These are phyloP conservation scores for Thryonomys swinderianus DNA, from an alignment of 2,113 vertebrate genomes.

Conservation along the genomic window DNA sequence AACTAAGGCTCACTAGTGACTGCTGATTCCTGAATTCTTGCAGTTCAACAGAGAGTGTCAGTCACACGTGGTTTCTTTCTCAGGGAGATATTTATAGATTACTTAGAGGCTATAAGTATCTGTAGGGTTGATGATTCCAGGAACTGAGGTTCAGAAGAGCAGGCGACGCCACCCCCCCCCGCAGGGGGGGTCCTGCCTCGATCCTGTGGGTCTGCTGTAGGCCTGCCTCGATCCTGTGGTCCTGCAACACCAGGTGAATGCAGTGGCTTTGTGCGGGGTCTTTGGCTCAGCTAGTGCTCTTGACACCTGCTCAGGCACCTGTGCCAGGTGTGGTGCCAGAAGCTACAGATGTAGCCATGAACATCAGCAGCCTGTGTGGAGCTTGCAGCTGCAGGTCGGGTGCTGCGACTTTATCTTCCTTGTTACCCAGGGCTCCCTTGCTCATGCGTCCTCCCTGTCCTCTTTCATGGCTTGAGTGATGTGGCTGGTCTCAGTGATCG, in stretches of 20 bases:
- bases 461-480: neutral
- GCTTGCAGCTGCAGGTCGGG: neutral
- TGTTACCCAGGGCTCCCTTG: accelerated
- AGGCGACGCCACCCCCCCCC: too few species aligned
- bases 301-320: neutral
- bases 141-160: neutral
- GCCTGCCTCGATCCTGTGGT: too few species aligned
- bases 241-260: accelerated
- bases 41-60: neutral
- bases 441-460: neutral
- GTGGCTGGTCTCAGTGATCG: neutral
- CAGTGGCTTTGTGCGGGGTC: neutral
- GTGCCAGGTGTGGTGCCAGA: neutral
- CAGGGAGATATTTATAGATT: neutral
- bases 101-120: neutral
- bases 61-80: neutral
- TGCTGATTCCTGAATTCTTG: neutral
- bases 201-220: too few species aligned
- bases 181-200: neutral
- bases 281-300: accelerated
- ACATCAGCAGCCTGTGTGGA: accelerated
- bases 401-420: neutral
- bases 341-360: neutral
- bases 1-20: neutral
- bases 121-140: neutral